A percentile compares a stretch with the other conserved stretches of the same genome.
phyloP scores from a whole-genome alignment of 2,113 vertebrate genomes.

The Gopherus flavomarginatus region DNA sequence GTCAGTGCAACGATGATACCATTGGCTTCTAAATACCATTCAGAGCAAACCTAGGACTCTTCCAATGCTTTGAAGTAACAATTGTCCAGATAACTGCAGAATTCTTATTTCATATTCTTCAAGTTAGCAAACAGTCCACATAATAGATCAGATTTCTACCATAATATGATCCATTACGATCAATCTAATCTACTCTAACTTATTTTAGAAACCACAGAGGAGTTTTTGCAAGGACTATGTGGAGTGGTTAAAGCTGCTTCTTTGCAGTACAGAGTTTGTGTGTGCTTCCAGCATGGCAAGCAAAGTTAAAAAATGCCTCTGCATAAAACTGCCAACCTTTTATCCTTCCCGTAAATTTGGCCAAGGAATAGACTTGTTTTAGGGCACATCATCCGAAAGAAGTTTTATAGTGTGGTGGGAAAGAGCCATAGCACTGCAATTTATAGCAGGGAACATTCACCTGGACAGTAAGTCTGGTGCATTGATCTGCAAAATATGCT shows the following conservation, averaged over 20 bases:
- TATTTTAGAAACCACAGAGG: neutral
- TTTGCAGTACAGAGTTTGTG: neutral
- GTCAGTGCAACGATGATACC: neutral
- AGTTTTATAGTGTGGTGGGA: constrained; percentile 58
- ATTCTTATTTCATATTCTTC: neutral
- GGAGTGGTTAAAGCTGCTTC: accelerated
- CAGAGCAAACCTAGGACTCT: neutral
- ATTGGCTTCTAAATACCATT: neutral
- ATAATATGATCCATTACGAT: neutral
- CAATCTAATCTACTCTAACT: neutral
- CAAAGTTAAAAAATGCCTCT: neutral
- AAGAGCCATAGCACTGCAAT: constrained; percentile 66
- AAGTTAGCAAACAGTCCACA: neutral
- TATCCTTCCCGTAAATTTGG: constrained; percentile 69
- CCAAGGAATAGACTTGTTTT: constrained; percentile 70
- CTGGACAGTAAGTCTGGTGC: constrained; percentile 71
- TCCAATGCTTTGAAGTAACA: neutral
- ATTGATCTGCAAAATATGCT: constrained; percentile 75
- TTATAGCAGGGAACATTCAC: constrained; percentile 67
- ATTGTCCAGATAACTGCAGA: neutral
- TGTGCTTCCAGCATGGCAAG: constrained; percentile 32
- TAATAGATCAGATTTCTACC: neutral
- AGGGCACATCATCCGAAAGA: constrained; percentile 67
- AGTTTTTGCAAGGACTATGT: neutral
- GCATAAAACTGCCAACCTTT: constrained; percentile 60